Evolutionary conservation across 1,140 invertebrate species (phyloP), one percentile per base, ranked within the genome.

Genomic region (Sipha flava): DNA sequence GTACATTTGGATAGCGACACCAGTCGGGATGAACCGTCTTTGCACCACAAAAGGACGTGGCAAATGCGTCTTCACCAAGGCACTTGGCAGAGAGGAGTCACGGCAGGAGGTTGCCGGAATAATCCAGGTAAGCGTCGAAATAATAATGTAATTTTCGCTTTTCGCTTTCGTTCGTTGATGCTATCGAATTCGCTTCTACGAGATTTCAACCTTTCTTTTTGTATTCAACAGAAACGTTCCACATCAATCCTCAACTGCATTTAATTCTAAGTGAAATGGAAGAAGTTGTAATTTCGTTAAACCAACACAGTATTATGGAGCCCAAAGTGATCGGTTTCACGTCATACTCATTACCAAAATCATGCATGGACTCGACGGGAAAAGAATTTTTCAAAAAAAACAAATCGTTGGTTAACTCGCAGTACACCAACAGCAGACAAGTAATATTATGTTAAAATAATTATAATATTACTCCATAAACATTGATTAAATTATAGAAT

Each of bases 281-380:
- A 84, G 93, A 95, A 83, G 90, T 95, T 1, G 90, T 96, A 14
- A 91, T 96, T 43, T 95, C 94, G 0, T 85, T 97, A 9, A 94
- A 95, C 85, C 95, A 97, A 83, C 94, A 96, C 84, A 94, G 92
- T 40, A 93, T 95, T 59, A 92, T 95, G 88, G 94, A 96, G 84
- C 94, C 94, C 7, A 95, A 96, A 87, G 90, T 96, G 0, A 94
- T 97, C 82, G 95, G 95, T n/a, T 96, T 96, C 84, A 95, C 94
- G 52, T 91, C 94, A 18, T 96, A 96, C 84, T 91, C 90, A 57
- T 87, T 93, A 82, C 90, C 92, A 81, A 93, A 94, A 84, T 90
- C 87, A 81, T 89, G 85, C 79, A 87, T 89, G 12, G 91, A 92
- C 83, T 89, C 88, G 14, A 90, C 92, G 82, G 89, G 89, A 66